Conservation (phyloP, 2,888 invertebrate species). For the Siphlonurus alternatus region DNA sequence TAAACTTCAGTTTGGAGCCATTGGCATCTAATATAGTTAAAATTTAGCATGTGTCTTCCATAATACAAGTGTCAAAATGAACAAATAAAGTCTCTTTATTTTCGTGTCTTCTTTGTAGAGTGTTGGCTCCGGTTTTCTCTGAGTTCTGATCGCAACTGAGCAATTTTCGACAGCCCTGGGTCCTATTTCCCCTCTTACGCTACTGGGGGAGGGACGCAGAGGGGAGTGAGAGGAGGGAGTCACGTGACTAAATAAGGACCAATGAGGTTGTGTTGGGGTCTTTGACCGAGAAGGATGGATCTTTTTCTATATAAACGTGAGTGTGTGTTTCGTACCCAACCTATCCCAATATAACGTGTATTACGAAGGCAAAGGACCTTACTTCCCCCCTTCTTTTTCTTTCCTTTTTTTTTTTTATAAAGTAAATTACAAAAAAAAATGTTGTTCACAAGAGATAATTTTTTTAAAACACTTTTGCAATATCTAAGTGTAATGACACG, state of each 20-base stretch:
- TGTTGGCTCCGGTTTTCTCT: background rate
- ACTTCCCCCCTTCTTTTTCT: background rate
- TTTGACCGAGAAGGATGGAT: background rate
- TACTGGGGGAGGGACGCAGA: background rate
- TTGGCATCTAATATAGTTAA: background rate
- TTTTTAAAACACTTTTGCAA: background rate
- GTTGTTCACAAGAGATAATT: background rate
- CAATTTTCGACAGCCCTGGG: constrained; percentile 3
- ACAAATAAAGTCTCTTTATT: too few relatives aligned
- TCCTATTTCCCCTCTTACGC: constrained; percentile 2
- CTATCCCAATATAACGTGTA: background rate
- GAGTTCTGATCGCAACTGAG: constrained; percentile 2
- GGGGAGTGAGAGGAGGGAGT: background rate
- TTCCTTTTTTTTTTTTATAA: too few relatives aligned
- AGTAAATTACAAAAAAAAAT: background rate
- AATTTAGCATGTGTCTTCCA: too few relatives aligned
- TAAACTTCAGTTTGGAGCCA: background rate
- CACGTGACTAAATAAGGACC: background rate
- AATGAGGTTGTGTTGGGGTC: background rate
- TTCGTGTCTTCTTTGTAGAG: background rate
- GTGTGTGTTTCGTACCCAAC: background rate
- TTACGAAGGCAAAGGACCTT: background rate
- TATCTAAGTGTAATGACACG: background rate
- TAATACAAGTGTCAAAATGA: too few relatives aligned
- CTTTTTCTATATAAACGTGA: too few relatives aligned